Evolutionary conservation across 2,888 invertebrate genomes (phyloP).

Genomic region (Stenotaenia linearis): DNA sequence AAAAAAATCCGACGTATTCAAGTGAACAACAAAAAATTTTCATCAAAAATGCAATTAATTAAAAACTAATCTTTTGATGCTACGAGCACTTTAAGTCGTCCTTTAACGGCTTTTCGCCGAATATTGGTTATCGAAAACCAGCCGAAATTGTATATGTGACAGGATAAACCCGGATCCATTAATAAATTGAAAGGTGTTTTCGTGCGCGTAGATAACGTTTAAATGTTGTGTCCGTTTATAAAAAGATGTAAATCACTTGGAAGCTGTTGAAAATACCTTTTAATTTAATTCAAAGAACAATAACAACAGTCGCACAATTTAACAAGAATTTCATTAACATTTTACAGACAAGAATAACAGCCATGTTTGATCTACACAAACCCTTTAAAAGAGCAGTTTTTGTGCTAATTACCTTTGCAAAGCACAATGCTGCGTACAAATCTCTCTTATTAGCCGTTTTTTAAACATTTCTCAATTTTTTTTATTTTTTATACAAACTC

Average conservation of each 20-base stretch:
- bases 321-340: not conserved
- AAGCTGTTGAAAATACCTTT: not conserved
- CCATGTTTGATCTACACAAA: not conserved
- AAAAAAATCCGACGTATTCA: too few species aligned
- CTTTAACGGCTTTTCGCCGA: too few species aligned
- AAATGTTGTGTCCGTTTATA: too few species aligned
- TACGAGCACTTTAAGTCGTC: too few species aligned
- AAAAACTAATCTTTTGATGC: too few species aligned
- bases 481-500: not conserved
- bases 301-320: constrained; percentile 3
- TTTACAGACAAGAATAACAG: not conserved
- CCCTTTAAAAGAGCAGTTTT: not conserved
- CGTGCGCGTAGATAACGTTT: too few species aligned
- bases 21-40: too few species aligned
- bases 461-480: not conserved
- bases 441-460: not conserved
- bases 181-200: too few species aligned
- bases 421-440: not conserved
- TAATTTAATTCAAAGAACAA: constrained; percentile 11
- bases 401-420: not conserved
- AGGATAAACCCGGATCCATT: too few species aligned
- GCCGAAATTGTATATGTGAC: too few species aligned
- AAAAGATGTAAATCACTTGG: not conserved
- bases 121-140: too few species aligned
- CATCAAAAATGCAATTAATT: too few species aligned